Percentiles rank a stretch among this genome's conserved stretches.
These are phyloP conservation scores for Sicus ferrugineus DNA, from an alignment of 2,888 invertebrate species.

Conservation along the genomic window DNA sequence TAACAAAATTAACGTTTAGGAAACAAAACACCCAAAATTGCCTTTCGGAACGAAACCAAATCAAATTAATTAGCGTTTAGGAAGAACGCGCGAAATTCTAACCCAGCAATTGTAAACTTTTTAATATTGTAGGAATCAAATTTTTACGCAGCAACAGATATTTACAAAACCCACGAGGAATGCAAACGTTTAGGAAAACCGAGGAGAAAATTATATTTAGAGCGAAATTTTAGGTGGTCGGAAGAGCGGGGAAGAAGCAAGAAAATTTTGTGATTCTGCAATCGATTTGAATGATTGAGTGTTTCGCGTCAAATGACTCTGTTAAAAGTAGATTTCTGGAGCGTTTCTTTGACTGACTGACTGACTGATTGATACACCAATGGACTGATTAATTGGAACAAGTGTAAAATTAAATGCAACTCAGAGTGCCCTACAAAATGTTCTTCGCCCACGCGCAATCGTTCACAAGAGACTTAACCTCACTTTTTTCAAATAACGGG, in stretches of 20 bases:
- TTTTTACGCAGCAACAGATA: slow-evolving; percentile 49
- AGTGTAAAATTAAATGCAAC: too few relatives aligned
- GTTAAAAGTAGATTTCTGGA: too few relatives aligned
- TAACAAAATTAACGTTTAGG: slow-evolving; percentile 57
- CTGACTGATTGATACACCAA: too few relatives aligned
- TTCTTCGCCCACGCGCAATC: too few relatives aligned
- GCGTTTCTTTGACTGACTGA: too few relatives aligned
- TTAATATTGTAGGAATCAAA: slow-evolving; percentile 31
- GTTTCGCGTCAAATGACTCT: too few relatives aligned
- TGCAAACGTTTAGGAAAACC: slow-evolving; percentile 39
- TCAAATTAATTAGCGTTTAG: slow-evolving; percentile 44
- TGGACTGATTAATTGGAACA: too few relatives aligned
- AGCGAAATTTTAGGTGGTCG: slow-evolving; percentile 46
- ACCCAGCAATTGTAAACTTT: slow-evolving; percentile 29
- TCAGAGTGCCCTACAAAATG: too few relatives aligned
- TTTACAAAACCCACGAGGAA: slow-evolving; percentile 46
- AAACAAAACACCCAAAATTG: slow-evolving; percentile 54
- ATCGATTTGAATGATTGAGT: too few relatives aligned
- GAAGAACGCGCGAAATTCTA: slow-evolving; percentile 43
- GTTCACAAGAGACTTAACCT: too few relatives aligned
- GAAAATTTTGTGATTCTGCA: neutral
- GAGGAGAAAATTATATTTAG: slow-evolving; percentile 45
- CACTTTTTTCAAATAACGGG: too few relatives aligned
- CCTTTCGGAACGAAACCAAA: slow-evolving; percentile 62
- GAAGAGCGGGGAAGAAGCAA: neutral